Evolutionary conservation across 2,113 vertebrate species (phyloP), one percentile per base, ranked within the genome.

Genomic region (Casuarius casuarius): DNA sequence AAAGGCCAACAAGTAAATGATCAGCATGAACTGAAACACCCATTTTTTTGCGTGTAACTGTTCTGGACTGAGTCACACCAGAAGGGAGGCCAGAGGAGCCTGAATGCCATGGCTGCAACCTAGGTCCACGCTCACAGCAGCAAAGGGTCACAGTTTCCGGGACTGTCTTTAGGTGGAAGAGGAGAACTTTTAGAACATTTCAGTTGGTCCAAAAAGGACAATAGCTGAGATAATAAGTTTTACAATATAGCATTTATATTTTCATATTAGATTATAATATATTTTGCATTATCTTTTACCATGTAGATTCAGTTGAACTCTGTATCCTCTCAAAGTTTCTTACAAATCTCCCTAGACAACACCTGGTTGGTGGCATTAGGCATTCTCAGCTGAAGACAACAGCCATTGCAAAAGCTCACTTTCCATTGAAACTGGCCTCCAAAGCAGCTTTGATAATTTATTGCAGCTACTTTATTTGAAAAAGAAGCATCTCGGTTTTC

Each of bases 321-420:
- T 81, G 44, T 38, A 65, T 67, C 58, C 79, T 38, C 22, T 82
- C 73, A 92, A 71, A 6, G 5, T 68, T 40, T 67, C 86, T 88
- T 75, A 84, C 84, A 80, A 86, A 78, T 33, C 72, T 86, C 85
- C 66, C 72, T n/a, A 84, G 59, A 72, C 72, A 90, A 54, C 12
- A 51, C 6, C 20, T 87, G 46, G 87, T 31, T 15, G 88, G 68
- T 56, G 94, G 51, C 46, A 38, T 6, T 4, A 6, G 42, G 19
- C 31, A 49, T 4, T 2, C 92, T 70, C 83, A 81, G 80, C 46
- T 94, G n/a, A 49, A 17, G 44, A 56, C 38, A 75, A 54, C 76
- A 96, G 88, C 48, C 92, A 54, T 15, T 82, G 54, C 38, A 80
- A 68, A 80, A 85, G 25, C 42, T 88, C 52, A 15, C 29, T 79